Conservation (phyloP, 2,888 invertebrate species). For the Frankliniella intonsa region DNA sequence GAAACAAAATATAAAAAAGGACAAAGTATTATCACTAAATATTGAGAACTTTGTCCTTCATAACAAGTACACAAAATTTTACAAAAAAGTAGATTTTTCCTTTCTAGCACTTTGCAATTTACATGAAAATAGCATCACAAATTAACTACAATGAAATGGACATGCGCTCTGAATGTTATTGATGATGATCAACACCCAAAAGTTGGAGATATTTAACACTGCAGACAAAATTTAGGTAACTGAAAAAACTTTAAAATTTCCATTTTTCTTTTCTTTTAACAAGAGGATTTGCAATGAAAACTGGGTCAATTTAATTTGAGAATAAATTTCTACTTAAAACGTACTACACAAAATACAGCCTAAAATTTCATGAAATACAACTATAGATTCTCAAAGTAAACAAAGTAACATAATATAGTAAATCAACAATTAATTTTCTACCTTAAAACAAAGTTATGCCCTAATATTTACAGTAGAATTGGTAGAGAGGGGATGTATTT, state of each 20-base stretch:
- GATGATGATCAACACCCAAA: neutral
- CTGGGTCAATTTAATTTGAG: neutral
- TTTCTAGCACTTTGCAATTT: neutral
- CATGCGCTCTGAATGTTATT: neutral
- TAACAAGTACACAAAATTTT: conserved; percentile 6
- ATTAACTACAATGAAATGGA: neutral
- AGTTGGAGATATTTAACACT: too few relatives aligned
- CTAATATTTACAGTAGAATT: neutral
- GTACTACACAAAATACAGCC: conserved; percentile 25
- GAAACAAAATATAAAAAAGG: neutral
- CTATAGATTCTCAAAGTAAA: conserved; percentile 21
- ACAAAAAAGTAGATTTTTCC: conserved; percentile 4
- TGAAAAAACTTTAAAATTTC: neutral
- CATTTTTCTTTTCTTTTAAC: neutral
- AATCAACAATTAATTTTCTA: conserved; percentile 27
- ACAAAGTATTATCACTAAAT: conserved; percentile 6
- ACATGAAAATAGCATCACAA: conserved; percentile 2
- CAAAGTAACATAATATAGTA: conserved; percentile 25
- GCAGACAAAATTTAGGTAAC: neutral
- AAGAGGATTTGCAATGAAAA: neutral
- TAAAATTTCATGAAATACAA: neutral
- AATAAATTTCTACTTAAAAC: conserved; percentile 22
- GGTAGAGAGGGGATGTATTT: neutral
- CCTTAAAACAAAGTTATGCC: conserved; percentile 14
- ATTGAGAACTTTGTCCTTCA: neutral